phyloP scores from a whole-genome alignment of 2,113 vertebrate species.

The Gasterosteus nipponicus region DNA sequence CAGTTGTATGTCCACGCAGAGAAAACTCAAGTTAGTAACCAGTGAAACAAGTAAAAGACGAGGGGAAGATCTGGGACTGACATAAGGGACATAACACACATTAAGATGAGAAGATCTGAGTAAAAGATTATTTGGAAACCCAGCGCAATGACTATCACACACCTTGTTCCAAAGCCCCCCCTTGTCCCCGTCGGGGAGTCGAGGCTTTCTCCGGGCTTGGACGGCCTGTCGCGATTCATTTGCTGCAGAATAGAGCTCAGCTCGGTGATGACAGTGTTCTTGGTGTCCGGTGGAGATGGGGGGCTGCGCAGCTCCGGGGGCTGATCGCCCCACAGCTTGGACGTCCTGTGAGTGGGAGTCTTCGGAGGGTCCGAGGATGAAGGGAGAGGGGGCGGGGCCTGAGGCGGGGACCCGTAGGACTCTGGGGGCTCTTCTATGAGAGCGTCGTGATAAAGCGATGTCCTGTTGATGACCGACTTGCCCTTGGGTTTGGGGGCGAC shows the following conservation, averaged over 20 bases:
- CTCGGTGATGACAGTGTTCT: slow-evolving; percentile 95
- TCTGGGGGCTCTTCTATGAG: slow-evolving; percentile 91
- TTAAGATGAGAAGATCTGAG: neutral
- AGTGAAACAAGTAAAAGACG: neutral
- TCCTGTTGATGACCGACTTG: slow-evolving; percentile 92
- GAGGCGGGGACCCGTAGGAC: slow-evolving; percentile 86
- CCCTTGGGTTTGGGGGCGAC: slow-evolving; percentile 97
- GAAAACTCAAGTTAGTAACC: neutral
- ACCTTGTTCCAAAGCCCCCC: slow-evolving; percentile 90
- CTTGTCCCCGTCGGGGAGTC: slow-evolving; percentile 87
- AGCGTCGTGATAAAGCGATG: slow-evolving; percentile 90
- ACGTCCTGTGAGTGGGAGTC: slow-evolving; percentile 89
- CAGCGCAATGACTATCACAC: slow-evolving; percentile 28
- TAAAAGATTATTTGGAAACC: neutral
- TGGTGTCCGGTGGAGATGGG: slow-evolving; percentile 88
- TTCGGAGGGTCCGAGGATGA: slow-evolving; percentile 82
- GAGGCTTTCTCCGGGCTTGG: slow-evolving; percentile 89
- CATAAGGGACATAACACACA: neutral
- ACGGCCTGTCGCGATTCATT: slow-evolving; percentile 91
- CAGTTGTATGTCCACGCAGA: neutral
- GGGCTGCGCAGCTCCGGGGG: slow-evolving; percentile 88
- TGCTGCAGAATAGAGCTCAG: slow-evolving; percentile 97
- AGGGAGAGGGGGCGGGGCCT: slow-evolving; percentile 86
- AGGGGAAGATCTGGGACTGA: neutral
- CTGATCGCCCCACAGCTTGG: slow-evolving; percentile 92